Evolutionary conservation across 2,113 vertebrate genomes (phyloP).

Genomic region (Bombycilla garrulus): DNA sequence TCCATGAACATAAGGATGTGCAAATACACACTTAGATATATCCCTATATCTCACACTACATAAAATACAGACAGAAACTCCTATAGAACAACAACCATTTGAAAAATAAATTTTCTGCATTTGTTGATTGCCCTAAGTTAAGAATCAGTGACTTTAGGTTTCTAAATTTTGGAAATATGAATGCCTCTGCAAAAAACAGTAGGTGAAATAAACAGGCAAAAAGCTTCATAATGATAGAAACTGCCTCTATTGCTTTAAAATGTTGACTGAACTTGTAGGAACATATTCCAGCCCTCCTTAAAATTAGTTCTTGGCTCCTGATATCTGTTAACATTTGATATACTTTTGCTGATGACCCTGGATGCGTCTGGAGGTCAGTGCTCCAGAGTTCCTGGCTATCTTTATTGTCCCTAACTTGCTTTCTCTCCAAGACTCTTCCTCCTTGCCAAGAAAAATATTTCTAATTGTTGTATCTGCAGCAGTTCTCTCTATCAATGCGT

Average conservation of each 20-base stretch:
- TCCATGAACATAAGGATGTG: background rate
- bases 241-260: background rate
- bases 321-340: background rate
- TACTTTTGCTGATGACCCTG: background rate
- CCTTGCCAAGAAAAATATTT: slow-evolving; percentile 49
- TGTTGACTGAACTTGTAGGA: background rate
- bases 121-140: background rate
- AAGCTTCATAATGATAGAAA: background rate
- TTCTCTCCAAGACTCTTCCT: slow-evolving; percentile 19
- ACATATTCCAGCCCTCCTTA: slow-evolving; percentile 20
- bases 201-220: background rate
- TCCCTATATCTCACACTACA: too few species aligned
- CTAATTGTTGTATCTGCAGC: background rate
- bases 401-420: slow-evolving; percentile 37
- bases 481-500: background rate
- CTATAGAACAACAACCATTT: background rate
- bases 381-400: slow-evolving; percentile 43
- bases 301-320: background rate
- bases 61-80: background rate
- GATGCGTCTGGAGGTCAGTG: slow-evolving; percentile 5
- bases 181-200: background rate
- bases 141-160: background rate
- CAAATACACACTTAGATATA: background rate
- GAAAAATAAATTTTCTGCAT: background rate
- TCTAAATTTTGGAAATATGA: background rate